Conservation (phyloP, 2,797 vertebrate genomes). For the Lagorchestes hirsutus region DNA sequence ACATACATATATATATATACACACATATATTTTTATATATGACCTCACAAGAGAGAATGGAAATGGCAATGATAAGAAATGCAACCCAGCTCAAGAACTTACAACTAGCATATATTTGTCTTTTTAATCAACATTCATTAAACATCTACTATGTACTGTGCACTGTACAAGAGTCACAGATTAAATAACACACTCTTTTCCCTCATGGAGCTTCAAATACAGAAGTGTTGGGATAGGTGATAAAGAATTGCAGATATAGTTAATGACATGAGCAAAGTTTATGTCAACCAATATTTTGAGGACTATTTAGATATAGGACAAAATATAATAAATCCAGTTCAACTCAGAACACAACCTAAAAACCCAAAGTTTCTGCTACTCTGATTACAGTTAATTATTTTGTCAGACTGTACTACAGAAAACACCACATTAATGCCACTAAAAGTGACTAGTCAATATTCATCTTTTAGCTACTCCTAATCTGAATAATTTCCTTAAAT, state of each 20-base stretch:
- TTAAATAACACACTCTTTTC: not conserved
- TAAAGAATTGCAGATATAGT: not conserved
- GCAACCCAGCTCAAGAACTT: not conserved
- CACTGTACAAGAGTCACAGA: not conserved
- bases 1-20: not conserved
- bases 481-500: not conserved
- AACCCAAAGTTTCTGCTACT: not conserved
- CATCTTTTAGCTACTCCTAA: not conserved
- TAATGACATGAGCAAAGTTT: not conserved
- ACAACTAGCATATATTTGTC: not conserved
- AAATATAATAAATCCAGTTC: not conserved
- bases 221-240: not conserved
- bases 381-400: not conserved
- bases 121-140: not conserved
- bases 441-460: constrained; percentile 10
- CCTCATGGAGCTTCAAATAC: not conserved
- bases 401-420: not conserved
- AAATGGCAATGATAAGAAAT: not conserved
- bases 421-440: not conserved
- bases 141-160: not conserved
- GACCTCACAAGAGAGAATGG: not conserved
- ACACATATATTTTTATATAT: not conserved
- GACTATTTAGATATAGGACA: not conserved
- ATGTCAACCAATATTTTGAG: not conserved
- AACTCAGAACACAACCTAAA: not conserved